Evolutionary conservation across 2,797 vertebrate genomes (phyloP).

Genomic region (Remorina albescens): DNA sequence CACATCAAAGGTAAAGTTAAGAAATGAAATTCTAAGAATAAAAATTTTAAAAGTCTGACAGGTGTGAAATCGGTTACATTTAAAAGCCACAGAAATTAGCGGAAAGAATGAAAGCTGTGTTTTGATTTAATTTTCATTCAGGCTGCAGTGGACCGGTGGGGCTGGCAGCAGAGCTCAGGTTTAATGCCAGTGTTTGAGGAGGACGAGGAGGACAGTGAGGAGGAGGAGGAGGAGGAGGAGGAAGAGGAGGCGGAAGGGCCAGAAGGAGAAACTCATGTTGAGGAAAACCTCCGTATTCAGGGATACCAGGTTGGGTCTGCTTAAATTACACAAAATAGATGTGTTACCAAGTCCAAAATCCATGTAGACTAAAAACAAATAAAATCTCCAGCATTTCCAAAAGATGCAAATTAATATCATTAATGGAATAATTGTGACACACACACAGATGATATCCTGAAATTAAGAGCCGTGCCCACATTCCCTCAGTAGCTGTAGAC

Average conservation of each 20-base stretch:
- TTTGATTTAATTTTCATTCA: constrained; percentile 34
- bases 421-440: constrained; percentile 32
- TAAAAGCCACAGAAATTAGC: background rate
- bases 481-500: constrained; percentile 37
- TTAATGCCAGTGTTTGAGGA: constrained; percentile 68
- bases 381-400: constrained; percentile 25
- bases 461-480: background rate
- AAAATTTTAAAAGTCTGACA: background rate
- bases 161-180: constrained; percentile 61
- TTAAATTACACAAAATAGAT: constrained; percentile 7
- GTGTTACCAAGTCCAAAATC: background rate
- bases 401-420: constrained; percentile 46
- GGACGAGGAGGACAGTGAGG: constrained; percentile 55
- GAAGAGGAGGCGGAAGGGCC: constrained; percentile 40
- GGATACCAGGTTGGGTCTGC: constrained; percentile 50
- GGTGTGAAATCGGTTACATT: background rate
- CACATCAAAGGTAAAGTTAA: constrained; percentile 72
- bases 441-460: constrained; percentile 42
- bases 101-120: background rate
- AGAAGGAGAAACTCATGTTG: constrained; percentile 33
- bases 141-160: constrained; percentile 67
- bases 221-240: background rate
- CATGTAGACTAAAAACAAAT: background rate
- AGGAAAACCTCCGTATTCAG: constrained; percentile 51
- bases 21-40: background rate